phyloP scores from a whole-genome alignment of 2,888 invertebrate species.

The Drosophila aldrichi region DNA sequence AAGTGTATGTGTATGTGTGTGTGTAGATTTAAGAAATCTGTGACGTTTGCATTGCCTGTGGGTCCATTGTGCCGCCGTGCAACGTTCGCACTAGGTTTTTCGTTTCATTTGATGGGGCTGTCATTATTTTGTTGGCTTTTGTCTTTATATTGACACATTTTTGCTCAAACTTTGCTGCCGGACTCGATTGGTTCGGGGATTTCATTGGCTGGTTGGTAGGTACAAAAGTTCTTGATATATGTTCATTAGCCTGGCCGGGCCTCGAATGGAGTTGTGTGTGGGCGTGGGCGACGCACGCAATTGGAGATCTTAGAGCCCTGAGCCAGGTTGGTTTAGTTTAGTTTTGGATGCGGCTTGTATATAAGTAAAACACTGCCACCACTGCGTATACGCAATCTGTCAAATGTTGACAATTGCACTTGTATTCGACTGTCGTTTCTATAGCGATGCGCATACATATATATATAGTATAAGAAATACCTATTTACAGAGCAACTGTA shows the following conservation, averaged over 20 bases:
- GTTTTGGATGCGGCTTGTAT: conserved; percentile 69
- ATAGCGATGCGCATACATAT: conserved; percentile 29
- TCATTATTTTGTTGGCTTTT: conserved; percentile 69
- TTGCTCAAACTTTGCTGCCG: conserved; percentile 85
- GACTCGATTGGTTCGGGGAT: conserved; percentile 82
- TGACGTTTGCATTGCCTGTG: conserved; percentile 69
- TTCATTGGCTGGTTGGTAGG: conserved; percentile 47
- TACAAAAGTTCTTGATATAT: conserved; percentile 34
- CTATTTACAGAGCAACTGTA: conserved; percentile 42
- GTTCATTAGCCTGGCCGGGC: conserved; percentile 13
- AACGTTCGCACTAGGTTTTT: conserved; percentile 78
- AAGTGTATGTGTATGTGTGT: neutral
- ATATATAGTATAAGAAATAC: conserved; percentile 17
- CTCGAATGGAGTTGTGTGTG: neutral
- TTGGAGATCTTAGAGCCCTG: conserved; percentile 65
- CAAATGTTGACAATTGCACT: conserved; percentile 58
- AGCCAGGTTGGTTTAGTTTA: conserved; percentile 63
- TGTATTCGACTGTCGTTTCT: conserved; percentile 56
- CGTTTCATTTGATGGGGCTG: conserved; percentile 52
- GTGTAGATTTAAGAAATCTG: neutral
- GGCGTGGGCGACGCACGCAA: conserved; percentile 23
- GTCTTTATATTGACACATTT: conserved; percentile 84
- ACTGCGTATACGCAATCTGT: conserved; percentile 82
- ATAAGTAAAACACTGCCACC: conserved; percentile 86
- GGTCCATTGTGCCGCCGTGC: conserved; percentile 82